Evolutionary conservation across 2,113 vertebrate genomes (phyloP).

Genomic region (Hippolais icterina): DNA sequence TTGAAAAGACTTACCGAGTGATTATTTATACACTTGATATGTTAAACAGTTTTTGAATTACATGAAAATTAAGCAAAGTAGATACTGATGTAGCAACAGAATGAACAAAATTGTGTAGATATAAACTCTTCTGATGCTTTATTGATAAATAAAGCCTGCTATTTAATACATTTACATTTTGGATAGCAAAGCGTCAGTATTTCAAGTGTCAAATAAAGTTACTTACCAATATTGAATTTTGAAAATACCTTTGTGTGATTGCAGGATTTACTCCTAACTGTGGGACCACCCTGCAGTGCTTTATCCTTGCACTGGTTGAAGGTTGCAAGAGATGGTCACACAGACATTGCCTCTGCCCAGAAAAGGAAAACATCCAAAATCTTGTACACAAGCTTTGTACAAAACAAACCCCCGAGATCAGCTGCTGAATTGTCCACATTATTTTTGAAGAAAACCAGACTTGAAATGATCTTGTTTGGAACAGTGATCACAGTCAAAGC

Average conservation of each 20-base stretch:
- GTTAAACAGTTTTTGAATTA: not conserved
- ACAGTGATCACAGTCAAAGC: accelerated
- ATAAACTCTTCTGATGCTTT: not conserved
- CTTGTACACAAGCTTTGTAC: no score
- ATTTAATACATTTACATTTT: not conserved
- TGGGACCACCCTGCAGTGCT: not conserved
- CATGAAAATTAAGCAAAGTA: not conserved
- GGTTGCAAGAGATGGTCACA: not conserved
- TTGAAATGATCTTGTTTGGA: not conserved
- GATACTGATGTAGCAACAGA: not conserved
- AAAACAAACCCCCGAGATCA: not conserved
- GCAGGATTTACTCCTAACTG: not conserved
- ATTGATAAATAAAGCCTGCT: not conserved
- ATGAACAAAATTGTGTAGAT: not conserved
- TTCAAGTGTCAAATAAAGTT: not conserved
- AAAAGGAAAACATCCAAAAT: not conserved
- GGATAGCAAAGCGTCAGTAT: not conserved
- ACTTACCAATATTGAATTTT: not conserved
- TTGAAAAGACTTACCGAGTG: not conserved
- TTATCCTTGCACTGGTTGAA: accelerated
- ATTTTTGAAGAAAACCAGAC: not conserved
- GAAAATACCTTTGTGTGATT: not conserved
- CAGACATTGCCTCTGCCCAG: not conserved
- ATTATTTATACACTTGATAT: not conserved
- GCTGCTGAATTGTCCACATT: not conserved